Percentiles rank a stretch among this genome's conserved stretches.
phyloP scores from a whole-genome alignment of 2,113 vertebrate genomes.

The Ondatra zibethicus region DNA sequence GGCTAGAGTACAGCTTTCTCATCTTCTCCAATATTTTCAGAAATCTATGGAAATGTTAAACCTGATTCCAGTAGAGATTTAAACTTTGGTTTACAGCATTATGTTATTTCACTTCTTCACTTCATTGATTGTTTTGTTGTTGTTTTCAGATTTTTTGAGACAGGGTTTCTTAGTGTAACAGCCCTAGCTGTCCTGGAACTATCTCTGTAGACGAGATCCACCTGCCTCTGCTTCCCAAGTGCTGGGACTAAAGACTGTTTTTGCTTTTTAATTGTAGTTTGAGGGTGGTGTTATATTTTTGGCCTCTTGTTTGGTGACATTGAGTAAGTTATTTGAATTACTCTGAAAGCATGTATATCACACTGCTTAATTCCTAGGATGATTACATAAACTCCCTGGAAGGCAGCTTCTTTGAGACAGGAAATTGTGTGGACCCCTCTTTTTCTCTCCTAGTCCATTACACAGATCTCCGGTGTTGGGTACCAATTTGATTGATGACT shows the following conservation, averaged over 20 bases:
- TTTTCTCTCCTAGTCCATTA: not conserved
- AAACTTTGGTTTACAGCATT: not conserved
- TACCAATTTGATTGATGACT: not conserved
- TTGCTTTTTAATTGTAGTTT: not conserved
- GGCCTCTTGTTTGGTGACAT: not conserved
- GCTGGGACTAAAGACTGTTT: no score
- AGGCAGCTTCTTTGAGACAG: not conserved
- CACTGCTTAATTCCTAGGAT: not conserved
- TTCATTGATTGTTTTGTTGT: not conserved
- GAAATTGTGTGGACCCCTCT: not conserved
- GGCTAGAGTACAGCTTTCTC: not conserved
- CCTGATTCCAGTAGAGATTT: not conserved
- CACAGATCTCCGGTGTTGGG: not conserved
- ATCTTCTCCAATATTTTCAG: not conserved
- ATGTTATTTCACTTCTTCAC: not conserved
- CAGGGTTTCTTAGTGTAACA: no score
- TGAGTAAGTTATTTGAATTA: not conserved
- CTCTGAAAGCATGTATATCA: not conserved
- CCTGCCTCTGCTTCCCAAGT: no score
- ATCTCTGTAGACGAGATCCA: no score
- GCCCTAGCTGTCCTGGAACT: no score
- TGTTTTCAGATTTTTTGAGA: no score
- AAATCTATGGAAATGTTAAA: not conserved
- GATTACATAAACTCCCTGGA: not conserved
- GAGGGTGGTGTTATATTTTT: not conserved